Percentiles rank a stretch among this genome's conserved stretches.
phyloP scores from a whole-genome alignment of 2,888 invertebrate genomes.

The Priocnemis perturbator region DNA sequence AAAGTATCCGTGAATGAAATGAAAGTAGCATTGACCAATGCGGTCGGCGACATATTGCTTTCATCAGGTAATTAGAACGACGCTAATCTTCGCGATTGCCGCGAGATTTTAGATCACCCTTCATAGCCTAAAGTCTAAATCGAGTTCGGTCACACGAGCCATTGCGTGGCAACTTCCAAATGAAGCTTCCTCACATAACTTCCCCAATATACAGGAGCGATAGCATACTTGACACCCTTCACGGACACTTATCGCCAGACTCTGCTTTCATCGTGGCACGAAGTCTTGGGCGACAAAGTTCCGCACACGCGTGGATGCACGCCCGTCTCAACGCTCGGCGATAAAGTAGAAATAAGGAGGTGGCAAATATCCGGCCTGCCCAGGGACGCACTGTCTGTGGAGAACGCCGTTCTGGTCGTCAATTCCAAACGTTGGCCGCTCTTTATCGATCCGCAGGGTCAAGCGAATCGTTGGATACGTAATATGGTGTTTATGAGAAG shows the following conservation, averaged over 20 bases:
- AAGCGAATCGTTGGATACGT: conserved; percentile 94
- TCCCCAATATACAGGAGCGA: conserved; percentile 78
- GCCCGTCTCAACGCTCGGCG: conserved; percentile 83
- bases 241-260: conserved; percentile 80
- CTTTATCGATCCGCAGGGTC: conserved; percentile 94
- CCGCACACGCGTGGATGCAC: conserved; percentile 83
- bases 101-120: too few relatives aligned
- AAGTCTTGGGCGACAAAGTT: conserved; percentile 77
- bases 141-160: too few relatives aligned
- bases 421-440: conserved; percentile 92
- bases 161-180: neutral
- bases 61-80: conserved; percentile 77
- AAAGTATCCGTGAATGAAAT: conserved; percentile 81
- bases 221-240: conserved; percentile 89
- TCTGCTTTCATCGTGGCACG: conserved; percentile 78
- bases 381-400: conserved; percentile 89
- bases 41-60: conserved; percentile 85
- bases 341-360: conserved; percentile 84
- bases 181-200: neutral
- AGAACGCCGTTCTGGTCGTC: conserved; percentile 90
- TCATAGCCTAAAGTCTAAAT: neutral
- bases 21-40: conserved; percentile 77
- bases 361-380: conserved; percentile 94
- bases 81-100: neutral
- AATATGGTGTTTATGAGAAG: conserved; percentile 81